A percentile compares a stretch with the other conserved stretches of the same genome.
Evolutionary conservation across 1,140 invertebrate genomes (phyloP).

Genomic region (Nixonia krombeini): DNA sequence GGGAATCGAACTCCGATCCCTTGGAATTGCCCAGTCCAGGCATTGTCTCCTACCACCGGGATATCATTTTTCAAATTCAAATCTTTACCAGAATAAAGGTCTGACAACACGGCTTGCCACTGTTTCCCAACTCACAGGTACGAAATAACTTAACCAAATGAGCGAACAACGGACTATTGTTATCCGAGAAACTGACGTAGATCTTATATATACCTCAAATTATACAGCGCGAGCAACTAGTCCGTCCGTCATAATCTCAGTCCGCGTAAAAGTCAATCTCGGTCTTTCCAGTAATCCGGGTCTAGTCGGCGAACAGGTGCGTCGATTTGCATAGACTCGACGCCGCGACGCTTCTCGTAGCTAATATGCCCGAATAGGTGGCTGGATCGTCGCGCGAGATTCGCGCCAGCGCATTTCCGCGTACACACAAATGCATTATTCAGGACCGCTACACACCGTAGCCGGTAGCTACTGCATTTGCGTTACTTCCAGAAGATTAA

Average conservation of each 20-base stretch:
- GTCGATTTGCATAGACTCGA: constrained; percentile 48
- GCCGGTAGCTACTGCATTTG: constrained; percentile 56
- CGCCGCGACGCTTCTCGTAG: constrained; percentile 27
- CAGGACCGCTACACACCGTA: constrained; percentile 41
- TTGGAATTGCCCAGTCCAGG: too few species aligned
- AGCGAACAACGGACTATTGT: too few species aligned
- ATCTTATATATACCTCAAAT: too few species aligned
- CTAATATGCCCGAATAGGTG: constrained; percentile 52
- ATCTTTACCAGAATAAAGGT: too few species aligned
- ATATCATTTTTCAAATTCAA: too few species aligned
- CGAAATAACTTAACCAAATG: too few species aligned
- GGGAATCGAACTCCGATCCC: too few species aligned
- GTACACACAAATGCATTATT: constrained; percentile 65
- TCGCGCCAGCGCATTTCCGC: constrained; percentile 53
- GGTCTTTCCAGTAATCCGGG: constrained; percentile 25
- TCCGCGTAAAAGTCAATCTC: constrained; percentile 8
- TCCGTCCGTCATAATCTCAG: neutral
- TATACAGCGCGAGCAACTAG: too few species aligned
- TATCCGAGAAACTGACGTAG: too few species aligned
- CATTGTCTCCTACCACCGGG: too few species aligned
- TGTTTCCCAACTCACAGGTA: too few species aligned
- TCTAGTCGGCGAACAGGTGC: constrained; percentile 46
- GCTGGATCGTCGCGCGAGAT: constrained; percentile 51
- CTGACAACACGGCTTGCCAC: too few species aligned
- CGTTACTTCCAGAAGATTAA: constrained; percentile 66